Percentiles rank a stretch among this genome's conserved stretches.
Conservation (phyloP, 2,113 vertebrate species). For the Gobio gobio region DNA sequence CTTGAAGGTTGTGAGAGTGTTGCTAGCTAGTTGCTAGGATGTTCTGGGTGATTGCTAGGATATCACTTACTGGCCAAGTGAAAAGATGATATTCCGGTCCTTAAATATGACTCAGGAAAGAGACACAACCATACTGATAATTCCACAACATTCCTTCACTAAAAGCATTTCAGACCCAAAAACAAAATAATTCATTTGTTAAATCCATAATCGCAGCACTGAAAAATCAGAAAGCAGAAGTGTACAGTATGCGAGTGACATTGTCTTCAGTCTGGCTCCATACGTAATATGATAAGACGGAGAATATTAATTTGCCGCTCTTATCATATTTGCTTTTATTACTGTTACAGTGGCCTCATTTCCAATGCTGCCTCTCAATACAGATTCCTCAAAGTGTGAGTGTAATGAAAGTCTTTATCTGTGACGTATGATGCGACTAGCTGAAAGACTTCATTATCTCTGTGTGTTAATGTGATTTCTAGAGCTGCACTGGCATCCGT, state of each 20-base stretch:
- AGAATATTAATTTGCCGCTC: conserved; percentile 3
- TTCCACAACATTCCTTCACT: background rate
- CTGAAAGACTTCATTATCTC: background rate
- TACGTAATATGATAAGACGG: background rate
- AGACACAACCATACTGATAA: background rate
- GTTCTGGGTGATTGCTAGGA: background rate
- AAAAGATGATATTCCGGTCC: background rate
- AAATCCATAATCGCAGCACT: background rate
- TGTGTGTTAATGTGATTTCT: background rate
- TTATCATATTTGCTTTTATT: background rate
- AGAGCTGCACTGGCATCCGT: background rate
- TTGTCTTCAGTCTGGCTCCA: background rate
- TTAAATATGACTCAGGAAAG: background rate
- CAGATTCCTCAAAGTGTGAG: background rate
- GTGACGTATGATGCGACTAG: background rate
- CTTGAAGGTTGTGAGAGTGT: background rate
- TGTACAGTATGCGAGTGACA: background rate
- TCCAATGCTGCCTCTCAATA: background rate
- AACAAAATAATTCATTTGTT: background rate
- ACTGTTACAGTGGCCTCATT: background rate
- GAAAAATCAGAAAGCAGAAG: background rate
- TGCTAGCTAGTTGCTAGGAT: background rate
- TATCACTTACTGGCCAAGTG: too few relatives aligned
- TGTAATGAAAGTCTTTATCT: background rate
- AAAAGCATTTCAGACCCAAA: background rate